phyloP scores from a whole-genome alignment of 2,113 vertebrate species.

The Phoenicopterus ruber region DNA sequence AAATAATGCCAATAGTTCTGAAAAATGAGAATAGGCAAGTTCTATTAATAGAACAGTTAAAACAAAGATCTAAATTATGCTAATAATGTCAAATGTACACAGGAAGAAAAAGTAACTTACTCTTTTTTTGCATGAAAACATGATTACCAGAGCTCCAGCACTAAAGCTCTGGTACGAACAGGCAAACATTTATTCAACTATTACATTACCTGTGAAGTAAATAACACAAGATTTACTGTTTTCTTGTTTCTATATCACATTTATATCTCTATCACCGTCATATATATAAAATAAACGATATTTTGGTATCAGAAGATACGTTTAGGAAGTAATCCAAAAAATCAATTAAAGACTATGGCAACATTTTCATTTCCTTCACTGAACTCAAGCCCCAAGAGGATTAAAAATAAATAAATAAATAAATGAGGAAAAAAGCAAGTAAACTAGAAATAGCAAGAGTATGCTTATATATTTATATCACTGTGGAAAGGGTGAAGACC shows the following conservation, averaged over 20 bases:
- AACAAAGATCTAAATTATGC: not conserved
- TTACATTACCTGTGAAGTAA: not conserved
- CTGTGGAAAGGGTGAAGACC: not conserved
- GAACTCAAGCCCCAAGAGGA: not conserved
- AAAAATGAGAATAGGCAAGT: not conserved
- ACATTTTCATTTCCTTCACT: not conserved
- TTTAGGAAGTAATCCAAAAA: not conserved
- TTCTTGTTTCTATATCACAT: not conserved
- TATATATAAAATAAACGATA: not conserved
- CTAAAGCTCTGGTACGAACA: not conserved
- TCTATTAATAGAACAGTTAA: not conserved
- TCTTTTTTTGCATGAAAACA: constrained; percentile 3
- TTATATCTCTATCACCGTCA: not conserved
- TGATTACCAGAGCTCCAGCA: not conserved
- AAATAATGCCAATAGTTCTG: not conserved
- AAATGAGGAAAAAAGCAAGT: not conserved
- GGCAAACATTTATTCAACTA: not conserved
- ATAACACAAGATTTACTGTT: not conserved
- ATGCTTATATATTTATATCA: not conserved
- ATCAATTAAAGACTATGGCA: not conserved
- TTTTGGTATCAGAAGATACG: not conserved
- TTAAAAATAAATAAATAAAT: not conserved
- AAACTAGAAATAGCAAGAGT: not conserved
- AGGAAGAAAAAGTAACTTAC: not conserved
- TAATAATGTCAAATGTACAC: not conserved